Base-by-base conservation (phyloP, 1,140 invertebrate genomes). In the Latrodectus geometricus region DNA sequence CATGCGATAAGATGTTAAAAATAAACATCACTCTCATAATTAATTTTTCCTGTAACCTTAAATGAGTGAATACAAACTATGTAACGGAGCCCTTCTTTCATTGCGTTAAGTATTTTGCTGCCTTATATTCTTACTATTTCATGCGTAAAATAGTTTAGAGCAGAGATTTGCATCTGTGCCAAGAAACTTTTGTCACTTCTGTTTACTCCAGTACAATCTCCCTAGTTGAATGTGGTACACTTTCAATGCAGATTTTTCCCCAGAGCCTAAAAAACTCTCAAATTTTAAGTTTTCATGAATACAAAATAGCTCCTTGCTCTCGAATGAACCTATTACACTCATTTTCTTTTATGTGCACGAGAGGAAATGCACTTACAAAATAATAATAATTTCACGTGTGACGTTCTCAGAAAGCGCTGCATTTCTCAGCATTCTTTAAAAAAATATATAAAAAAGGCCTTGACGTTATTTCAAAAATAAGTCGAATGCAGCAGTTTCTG, bases 281-380 rank as follows among this genome's bases (percentile, higher is more conserved):
- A 74, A 85, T 85, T 74, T 77, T 77, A 77, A 85, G 83, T 85
- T 85, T 85, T 85, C 74, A 77, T 85, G 83, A 85, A 85, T 85
- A 85, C 56, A 85, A 85, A 85, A 84, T 84, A 56, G 73, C 72
- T 85, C 54, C 52, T 48, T 49, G 66, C 20, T 35, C n/a, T 21
- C 56, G 72, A 68, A 74, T 75, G 81, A 83, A 61, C 66, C 77
- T 76, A 70, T 77, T 85, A 54, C 23, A 20, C 73, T 11, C 48
- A 50, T 48, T 85, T 85, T 85, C 83, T 85, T 77, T 77, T 61
- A 54, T 54, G 50, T 23, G 11, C 12, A 17, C 14, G 4, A 12
- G 73, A 35, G 35, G n/a, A 20, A 52, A 15, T 3, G 17, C 17
- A 69, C 17, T 9, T n/a, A 69, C 17, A 69, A 69, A 69, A 69